Base-by-base conservation (phyloP, 2,888 invertebrate genomes). In the Acleris sparsana region DNA sequence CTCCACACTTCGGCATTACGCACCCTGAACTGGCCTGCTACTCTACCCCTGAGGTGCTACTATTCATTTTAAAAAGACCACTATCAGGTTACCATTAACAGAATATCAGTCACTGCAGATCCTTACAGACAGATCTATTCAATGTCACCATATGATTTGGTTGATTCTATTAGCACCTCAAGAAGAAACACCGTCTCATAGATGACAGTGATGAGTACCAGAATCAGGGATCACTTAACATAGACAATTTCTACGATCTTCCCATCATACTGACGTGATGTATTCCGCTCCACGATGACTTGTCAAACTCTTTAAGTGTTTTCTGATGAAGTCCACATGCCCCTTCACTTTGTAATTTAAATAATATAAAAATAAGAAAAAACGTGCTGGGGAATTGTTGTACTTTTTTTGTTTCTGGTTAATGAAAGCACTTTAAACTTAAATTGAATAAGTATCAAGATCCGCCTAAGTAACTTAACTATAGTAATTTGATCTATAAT, bases 391-490 rank as follows among this genome's bases (percentile, higher is more conserved):
- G 63, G 53, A 63, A 53, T 63, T 33, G 22, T 58, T 58, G 33
- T 63, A 63, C 63, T 53, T 46, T 46, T 20, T 39, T 33, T 39
- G 9, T 9, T 33, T 33, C 9, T 9, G 39, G 13, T 39, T 39
- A 39, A 39, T 39, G 1, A 39, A 39, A 9, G 39, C 39, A 13
- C 39, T 39, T 39, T 33, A 33, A 39, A 39, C 1, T 13, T 44
- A 43, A 22, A 43, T 44, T 44, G 17, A 18, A 44, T 16, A 59
- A 52, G 46, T 43, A 59, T n/a, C 49, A 20, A 43, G 53, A 53
- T 64, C 64, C 64, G 64, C 64, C 64, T 64, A 59, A 49, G 18
- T 39, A 39, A 44, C 39, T 13, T 39, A 46, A 46, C 6, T n/a
- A 48, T 48, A 48, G 17, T 48, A 17, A 48, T 48, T 17, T n/a